Percentiles rank a stretch among this genome's conserved stretches.
phyloP scores from a whole-genome alignment of 2,113 vertebrate species.

The Cinclus mexicanus region DNA sequence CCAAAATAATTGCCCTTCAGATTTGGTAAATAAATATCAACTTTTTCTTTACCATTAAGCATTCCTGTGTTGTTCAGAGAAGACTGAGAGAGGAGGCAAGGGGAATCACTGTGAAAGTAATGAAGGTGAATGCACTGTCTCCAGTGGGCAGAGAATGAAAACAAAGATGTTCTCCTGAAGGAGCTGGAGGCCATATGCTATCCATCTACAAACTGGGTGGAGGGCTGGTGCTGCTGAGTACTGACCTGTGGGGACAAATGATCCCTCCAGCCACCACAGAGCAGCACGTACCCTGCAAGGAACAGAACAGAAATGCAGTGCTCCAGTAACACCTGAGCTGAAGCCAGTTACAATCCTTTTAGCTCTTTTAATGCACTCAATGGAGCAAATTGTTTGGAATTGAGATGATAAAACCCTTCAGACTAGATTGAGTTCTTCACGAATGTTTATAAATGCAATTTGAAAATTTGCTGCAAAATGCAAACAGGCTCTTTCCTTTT shows the following conservation, averaged over 20 bases:
- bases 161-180: not conserved
- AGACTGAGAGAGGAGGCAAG: not conserved
- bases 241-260: not conserved
- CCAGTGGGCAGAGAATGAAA: not conserved
- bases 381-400: not conserved
- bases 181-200: not conserved
- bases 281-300: not conserved
- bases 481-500: not conserved
- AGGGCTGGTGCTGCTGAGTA: not conserved
- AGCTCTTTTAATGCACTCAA: not conserved
- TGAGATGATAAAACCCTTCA: not conserved
- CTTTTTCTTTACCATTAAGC: not conserved
- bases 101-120: not conserved
- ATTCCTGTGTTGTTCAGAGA: not conserved
- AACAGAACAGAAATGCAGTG: not conserved
- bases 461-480: not conserved
- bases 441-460: not conserved
- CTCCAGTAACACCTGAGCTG: not conserved
- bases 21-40: not conserved
- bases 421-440: not conserved
- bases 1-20: fast-evolving
- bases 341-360: not conserved
- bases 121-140: not conserved
- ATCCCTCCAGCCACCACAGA: not conserved
- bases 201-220: not conserved